Conservation (phyloP, 2,797 vertebrate genomes). For the Sebastes aleutianus region DNA sequence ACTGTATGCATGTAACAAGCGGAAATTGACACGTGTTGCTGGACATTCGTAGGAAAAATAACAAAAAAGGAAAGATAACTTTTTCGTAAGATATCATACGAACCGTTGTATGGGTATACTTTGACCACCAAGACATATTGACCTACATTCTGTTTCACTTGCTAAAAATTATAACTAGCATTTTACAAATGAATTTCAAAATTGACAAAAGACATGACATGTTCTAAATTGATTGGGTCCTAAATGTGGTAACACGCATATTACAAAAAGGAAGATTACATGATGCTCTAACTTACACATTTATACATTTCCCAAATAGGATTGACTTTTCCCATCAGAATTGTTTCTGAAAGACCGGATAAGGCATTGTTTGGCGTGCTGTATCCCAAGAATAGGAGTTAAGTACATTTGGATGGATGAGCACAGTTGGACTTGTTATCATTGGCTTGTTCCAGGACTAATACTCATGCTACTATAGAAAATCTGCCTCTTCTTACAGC, state of each 20-base stretch:
- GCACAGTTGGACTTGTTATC: conserved; percentile 4
- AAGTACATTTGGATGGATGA: neutral
- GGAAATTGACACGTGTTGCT: no score
- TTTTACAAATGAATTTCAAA: neutral
- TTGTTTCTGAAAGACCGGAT: neutral
- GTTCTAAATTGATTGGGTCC: neutral
- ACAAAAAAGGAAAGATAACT: no score
- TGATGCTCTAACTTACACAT: neutral
- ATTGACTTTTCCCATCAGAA: neutral
- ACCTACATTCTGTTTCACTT: neutral
- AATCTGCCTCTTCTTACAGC: conserved; percentile 10
- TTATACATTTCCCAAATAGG: neutral
- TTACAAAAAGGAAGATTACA: neutral
- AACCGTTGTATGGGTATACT: no score
- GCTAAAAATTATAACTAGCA: neutral
- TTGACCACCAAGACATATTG: no score
- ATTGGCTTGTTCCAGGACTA: conserved; percentile 6
- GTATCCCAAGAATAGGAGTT: neutral
- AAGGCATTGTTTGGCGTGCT: neutral
- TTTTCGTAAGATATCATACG: no score
- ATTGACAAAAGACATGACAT: neutral
- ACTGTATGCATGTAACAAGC: no score
- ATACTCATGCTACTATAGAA: neutral
- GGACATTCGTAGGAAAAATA: no score
- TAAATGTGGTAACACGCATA: neutral